A percentile compares a stretch with the other conserved stretches of the same genome.
Evolutionary conservation across 1,140 invertebrate genomes (phyloP).

Genomic region (Neelides sp.): DNA sequence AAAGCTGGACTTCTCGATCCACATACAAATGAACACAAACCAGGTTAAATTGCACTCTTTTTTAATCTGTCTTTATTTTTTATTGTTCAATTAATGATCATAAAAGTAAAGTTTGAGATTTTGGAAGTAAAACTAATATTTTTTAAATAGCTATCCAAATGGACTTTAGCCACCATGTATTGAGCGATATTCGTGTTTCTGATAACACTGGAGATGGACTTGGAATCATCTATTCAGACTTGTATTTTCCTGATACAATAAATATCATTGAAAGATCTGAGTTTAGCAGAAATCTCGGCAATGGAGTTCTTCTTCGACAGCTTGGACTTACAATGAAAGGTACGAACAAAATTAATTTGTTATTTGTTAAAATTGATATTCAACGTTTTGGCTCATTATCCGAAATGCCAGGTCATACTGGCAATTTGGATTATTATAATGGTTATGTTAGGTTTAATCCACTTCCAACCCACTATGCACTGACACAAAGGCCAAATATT

Average conservation of each 20-base stretch:
- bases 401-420: constrained; percentile 5
- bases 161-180: constrained; percentile 84
- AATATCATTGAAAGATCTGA: constrained; percentile 78
- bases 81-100: neutral
- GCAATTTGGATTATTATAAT: neutral
- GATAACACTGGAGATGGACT: constrained; percentile 78
- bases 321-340: constrained; percentile 64
- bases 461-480: neutral
- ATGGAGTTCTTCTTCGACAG: constrained; percentile 78
- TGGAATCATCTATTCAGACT: constrained; percentile 75
- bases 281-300: constrained; percentile 70
- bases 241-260: constrained; percentile 69
- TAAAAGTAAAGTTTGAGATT: neutral
- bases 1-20: constrained; percentile 90
- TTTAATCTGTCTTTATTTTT: neutral
- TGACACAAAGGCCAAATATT: too few species aligned
- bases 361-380: neutral
- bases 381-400: constrained; percentile 1
- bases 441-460: neutral
- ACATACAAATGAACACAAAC: constrained; percentile 73
- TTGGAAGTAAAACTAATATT: constrained; percentile 9
- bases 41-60: constrained; percentile 38
- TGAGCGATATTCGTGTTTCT: constrained; percentile 65
- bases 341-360: constrained; percentile 24
- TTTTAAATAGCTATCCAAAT: constrained; percentile 66